Percentiles rank a stretch among this genome's conserved stretches.
Conservation (phyloP, 2,113 vertebrate species). For the Crotalus horridus region DNA sequence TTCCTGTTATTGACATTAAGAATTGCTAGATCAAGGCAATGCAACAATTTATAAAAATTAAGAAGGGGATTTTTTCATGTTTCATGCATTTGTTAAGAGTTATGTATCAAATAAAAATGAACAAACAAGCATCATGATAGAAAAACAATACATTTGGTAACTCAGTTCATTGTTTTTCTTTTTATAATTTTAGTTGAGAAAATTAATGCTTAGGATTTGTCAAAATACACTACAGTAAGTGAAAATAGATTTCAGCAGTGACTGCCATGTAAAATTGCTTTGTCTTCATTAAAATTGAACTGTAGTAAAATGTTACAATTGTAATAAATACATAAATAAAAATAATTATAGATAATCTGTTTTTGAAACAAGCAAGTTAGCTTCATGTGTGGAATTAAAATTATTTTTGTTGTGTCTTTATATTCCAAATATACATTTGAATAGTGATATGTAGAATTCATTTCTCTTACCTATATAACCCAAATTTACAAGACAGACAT, state of each 20-base stretch:
- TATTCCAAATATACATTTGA: not conserved
- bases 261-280: not conserved
- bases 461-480: constrained; percentile 2
- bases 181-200: not conserved
- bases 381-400: not conserved
- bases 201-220: not conserved
- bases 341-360: not conserved
- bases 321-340: not conserved
- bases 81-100: constrained; percentile 18
- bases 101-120: not conserved
- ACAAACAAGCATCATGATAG: not conserved
- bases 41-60: constrained; percentile 29
- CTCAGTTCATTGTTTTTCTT: not conserved
- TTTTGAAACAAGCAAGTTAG: constrained; percentile 3
- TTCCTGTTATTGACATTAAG: not conserved
- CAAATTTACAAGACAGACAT: not conserved
- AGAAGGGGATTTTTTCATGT: constrained; percentile 21
- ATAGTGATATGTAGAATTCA: constrained; percentile 7
- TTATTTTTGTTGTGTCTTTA: not conserved
- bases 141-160: not conserved
- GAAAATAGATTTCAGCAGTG: not conserved
- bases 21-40: not conserved
- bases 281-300: not conserved
- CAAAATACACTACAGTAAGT: not conserved
- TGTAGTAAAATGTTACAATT: not conserved